These are phyloP conservation scores for Pardalotus punctatus DNA, from an alignment of 2,113 vertebrate genomes.

Conservation along the genomic window DNA sequence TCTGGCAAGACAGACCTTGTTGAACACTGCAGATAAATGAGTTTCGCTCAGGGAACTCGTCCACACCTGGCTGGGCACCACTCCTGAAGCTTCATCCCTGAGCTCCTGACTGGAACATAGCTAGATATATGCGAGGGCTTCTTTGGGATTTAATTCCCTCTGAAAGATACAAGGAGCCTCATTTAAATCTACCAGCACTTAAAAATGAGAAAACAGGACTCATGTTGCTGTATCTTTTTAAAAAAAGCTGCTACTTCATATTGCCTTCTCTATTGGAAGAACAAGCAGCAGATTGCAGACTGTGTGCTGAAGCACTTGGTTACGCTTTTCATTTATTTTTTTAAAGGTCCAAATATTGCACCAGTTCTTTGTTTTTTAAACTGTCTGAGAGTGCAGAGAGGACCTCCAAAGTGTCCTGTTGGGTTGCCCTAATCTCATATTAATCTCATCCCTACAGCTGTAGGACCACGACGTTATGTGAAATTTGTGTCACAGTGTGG, in stretches of 20 bases:
- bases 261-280: neutral
- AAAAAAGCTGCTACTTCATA: rapidly evolving
- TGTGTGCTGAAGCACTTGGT: neutral
- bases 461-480: neutral
- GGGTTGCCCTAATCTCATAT: neutral
- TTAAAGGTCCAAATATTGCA: neutral
- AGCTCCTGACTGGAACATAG: neutral
- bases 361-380: neutral
- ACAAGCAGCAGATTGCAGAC: neutral
- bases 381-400: neutral
- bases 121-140: neutral
- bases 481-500: neutral
- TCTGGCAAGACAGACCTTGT: neutral
- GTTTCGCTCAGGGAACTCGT: neutral
- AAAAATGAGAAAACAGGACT: neutral
- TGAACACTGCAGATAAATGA: neutral
- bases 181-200: neutral
- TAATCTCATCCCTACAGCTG: neutral
- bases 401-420: neutral
- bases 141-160: neutral
- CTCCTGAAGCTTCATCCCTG: neutral
- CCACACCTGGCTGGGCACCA: neutral
- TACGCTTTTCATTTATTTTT: neutral
- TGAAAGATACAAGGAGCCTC: neutral
- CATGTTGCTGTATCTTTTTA: rapidly evolving